These are phyloP conservation scores for Sceloporus undulatus DNA, from an alignment of 2,113 vertebrate genomes.

Conservation along the genomic window DNA sequence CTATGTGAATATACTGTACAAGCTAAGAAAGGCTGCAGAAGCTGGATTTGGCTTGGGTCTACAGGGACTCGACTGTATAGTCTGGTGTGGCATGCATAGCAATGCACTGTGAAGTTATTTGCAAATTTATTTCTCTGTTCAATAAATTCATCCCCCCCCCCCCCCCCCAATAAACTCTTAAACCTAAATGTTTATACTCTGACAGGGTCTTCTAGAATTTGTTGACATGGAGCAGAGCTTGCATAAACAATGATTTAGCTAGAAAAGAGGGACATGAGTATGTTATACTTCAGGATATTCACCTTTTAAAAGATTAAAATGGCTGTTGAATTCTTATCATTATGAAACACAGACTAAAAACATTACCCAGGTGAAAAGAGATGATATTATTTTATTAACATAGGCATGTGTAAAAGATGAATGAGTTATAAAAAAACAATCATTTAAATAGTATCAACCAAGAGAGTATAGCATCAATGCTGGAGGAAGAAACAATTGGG, in stretches of 20 bases:
- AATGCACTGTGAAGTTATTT: background rate
- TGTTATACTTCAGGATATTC: accelerated
- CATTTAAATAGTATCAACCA: background rate
- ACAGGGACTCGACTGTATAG: no score
- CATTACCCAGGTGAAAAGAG: accelerated
- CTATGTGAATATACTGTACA: no score
- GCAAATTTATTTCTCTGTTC: background rate
- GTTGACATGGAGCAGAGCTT: background rate
- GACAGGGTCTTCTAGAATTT: background rate
- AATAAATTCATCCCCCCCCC: no score
- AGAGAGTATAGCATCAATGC: background rate
- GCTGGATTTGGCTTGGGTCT: no score
- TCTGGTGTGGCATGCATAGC: background rate
- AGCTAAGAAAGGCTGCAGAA: no score
- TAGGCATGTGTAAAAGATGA: background rate
- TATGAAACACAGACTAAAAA: background rate
- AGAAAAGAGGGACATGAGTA: background rate
- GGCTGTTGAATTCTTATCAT: accelerated
- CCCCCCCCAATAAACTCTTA: background rate
- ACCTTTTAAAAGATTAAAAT: background rate
- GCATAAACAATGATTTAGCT: background rate
- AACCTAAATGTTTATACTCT: background rate
- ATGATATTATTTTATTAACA: background rate
- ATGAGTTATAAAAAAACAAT: constrained; percentile 13
- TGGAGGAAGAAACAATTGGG: background rate